Base-by-base conservation (phyloP, 2,113 vertebrate genomes). In the Ploceus nigricollis region DNA sequence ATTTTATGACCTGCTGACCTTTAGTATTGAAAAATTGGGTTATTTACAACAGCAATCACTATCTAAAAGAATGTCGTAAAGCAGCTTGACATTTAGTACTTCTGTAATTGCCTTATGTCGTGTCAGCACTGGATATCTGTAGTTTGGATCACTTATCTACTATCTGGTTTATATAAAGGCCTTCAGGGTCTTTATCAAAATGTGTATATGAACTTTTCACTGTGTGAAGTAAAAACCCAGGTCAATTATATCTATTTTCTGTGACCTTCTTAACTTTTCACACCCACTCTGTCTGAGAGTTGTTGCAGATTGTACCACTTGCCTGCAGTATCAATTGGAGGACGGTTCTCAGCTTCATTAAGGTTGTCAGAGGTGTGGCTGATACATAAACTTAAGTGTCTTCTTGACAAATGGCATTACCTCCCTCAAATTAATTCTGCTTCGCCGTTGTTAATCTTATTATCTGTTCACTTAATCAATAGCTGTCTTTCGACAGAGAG, bases 121-220 rank as follows among this genome's bases (percentile, higher is more conserved):
- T 96, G 69, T 96, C 64, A 96, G 58, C 50, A 30, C 73, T 93
- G 81, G 81, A 57, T 96, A 96, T 93, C 94, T 95, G 85, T 60
- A 30, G 75, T 94, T 92, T 79, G 93, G 66, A 89, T 96, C 91
- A 61, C 81, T 95, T 95, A 97, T 93, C 92, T 93, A 16, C 48
- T 96, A 68, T 96, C 85, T 95, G 82, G 71, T 96, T 95, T 92
- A 56, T 86, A 84, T 61, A 60, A 76, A 92, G 78, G 60, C 81
- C 78, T 91, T 79, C 56, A 42, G 82, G 89, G 92, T 71, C 78
- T 93, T 89, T 91, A 93, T 96, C 56, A 97, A 85, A 93, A 90
- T 92, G 80, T 86, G 61, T 73, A 48, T 82, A 44, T 98, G 97
- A 98, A 98, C 98, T 98, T 97, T 98, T 98, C 96, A 98, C 83